Base-by-base conservation (phyloP, 1,140 invertebrate genomes). In the Drosophila prosaltans region DNA sequence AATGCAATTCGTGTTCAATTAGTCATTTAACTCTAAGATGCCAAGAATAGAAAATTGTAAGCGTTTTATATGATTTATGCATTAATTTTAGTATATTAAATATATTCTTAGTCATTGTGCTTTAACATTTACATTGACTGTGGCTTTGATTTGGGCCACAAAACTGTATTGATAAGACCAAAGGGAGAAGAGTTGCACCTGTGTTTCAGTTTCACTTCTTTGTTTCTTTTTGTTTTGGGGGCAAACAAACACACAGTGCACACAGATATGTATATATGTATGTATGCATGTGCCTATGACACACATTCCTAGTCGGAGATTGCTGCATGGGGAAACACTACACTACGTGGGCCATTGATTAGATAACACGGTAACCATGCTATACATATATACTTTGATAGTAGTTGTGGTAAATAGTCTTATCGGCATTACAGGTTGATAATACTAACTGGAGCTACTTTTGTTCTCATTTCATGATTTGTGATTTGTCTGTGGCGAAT, bases 71-170 rank as follows among this genome's bases (percentile, higher is more conserved):
- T 16, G 16, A 16, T 16, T 16, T 16, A 16, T 16, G 16, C 16
- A 16, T 16, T 30, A 3, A 30, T 3, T 2, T 30, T 0, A 30
- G 2, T 30, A 30, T 30, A 30, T 30, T 30, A 3, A 30, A 3
- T 4, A 30, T 30, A 0, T 30, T 30, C 28, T 3, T 30, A 48
- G 45, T 24, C 21, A 48, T 9, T 39, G 36, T 39, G 36, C 36
- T 39, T 4, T 9, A 6, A 69, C 70, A 72, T 84, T 72, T 77
- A 65, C 61, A 59, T 64, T 68, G 64, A 75, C 39, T 75, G 73
- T 75, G 58, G 58, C 70, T 81, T 74, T 74, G 81, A 84, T 84
- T 84, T 86, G 65, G 81, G 82, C 71, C 81, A 81, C 57, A 74
- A 78, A 78, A 16, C 74, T 36, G 58, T 40, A 58, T 9, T 36